Conservation (phyloP, 2,888 invertebrate species). For the Itoplectis maculator region DNA sequence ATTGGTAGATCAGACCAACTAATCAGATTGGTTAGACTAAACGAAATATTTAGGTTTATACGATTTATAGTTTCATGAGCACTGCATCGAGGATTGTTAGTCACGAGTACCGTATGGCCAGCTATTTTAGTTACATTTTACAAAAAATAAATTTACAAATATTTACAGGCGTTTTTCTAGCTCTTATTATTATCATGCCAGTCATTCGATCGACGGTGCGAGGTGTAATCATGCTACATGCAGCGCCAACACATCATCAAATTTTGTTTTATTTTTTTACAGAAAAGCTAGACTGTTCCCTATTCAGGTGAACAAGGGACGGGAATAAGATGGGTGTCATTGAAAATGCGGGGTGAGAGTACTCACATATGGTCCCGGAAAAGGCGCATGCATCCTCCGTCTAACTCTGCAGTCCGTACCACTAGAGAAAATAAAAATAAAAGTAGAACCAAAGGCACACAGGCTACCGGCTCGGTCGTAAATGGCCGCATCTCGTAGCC, state of each 20-base stretch:
- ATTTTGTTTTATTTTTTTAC: not conserved
- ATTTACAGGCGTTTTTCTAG: not conserved
- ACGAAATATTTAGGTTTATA: constrained; percentile 7
- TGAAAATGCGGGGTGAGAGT: constrained; percentile 80
- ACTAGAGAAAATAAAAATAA: constrained; percentile 82
- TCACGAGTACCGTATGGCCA: constrained; percentile 25
- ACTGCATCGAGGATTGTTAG: constrained; percentile 19
- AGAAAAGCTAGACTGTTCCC: not conserved
- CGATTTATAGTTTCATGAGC: constrained; percentile 12
- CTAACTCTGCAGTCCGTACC: constrained; percentile 85
- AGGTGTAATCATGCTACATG: constrained; percentile 14
- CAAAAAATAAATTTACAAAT: constrained; percentile 28
- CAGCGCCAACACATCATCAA: not conserved
- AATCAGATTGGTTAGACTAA: not conserved
- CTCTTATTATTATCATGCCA: constrained; percentile 11
- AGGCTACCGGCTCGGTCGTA: constrained; percentile 60
- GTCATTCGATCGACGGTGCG: not conserved
- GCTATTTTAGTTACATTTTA: constrained; percentile 33
- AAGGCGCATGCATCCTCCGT: constrained; percentile 85
- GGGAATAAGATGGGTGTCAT: constrained; percentile 57
- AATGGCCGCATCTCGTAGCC: constrained; percentile 46
- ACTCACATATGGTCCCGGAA: constrained; percentile 84
- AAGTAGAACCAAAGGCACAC: constrained; percentile 81
- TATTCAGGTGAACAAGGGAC: constrained; percentile 10
- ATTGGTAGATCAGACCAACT: not conserved